Evolutionary conservation across 2,113 vertebrate genomes (phyloP), one percentile per base, ranked within the genome.

Genomic region (Prochilodus magdalenae): DNA sequence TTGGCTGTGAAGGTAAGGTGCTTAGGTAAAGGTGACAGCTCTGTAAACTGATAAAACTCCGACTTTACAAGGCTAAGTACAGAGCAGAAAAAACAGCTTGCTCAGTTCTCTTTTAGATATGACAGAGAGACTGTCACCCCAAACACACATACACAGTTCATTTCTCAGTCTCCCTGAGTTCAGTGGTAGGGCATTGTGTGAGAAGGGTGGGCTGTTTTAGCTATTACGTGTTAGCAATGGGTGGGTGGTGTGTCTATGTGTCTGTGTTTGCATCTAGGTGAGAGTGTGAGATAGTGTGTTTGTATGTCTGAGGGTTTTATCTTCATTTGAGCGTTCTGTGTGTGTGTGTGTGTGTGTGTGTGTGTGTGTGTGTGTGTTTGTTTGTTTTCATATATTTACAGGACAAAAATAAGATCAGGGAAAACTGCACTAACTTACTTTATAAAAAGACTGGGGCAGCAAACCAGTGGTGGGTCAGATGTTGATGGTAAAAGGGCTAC

Each of bases 81-180:
- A 88, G 71, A 92, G 87, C 87, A 90, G 86, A 88, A 75, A 36
- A 90, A 86, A 87, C 77, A 86, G 84, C 86, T 90, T 89, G 90
- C 87, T 87, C 89, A 87, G 77, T 85, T 81, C 82, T 74, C 22
- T 13, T 81, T 89, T 88, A 84, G 84, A 89, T 88, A 91, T 90
- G 89, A 89, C 59, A 73, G 72, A 75, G 75, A 88, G 87, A 85
- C 87, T 85, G 88, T 91, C 89, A 88, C 88, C 88, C 88, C 90
- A 86, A 85, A 60, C 44, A 44, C 57, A 67, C 73, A 57, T 75
- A 65, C 63, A 63, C 40, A 89, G 81, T 84, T 90, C 89, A 90
- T 91, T 90, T 89, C 91, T 91, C 85, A 89, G 87, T 88, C 87
- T 88, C 73, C 67, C 72, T 16, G 86, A 84, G 90, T 91, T 92